phyloP scores from a whole-genome alignment of 2,797 vertebrate genomes.

The Cynopterus sphinx region DNA sequence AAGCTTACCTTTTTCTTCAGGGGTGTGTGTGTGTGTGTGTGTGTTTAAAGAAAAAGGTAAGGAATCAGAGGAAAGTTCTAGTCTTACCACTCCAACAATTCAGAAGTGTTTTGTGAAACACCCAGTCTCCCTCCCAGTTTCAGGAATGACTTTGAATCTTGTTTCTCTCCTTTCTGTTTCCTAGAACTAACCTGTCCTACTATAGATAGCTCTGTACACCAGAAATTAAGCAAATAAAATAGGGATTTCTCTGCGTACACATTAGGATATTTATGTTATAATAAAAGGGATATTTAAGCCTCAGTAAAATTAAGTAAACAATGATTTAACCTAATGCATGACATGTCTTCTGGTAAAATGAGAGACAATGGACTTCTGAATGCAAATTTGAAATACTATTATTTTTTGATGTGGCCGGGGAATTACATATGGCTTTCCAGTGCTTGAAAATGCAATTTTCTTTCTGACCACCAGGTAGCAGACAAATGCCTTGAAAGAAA shows the following conservation, averaged over 20 bases:
- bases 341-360: not conserved
- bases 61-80: not conserved
- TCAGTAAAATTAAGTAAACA: not conserved
- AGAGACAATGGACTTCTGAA: not conserved
- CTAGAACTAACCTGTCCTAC: not conserved
- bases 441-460: constrained; percentile 46
- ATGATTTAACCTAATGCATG: not conserved
- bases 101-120: not conserved
- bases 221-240: not conserved
- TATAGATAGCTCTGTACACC: not conserved
- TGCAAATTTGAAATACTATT: not conserved
- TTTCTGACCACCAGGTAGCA: constrained; percentile 75
- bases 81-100: not conserved
- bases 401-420: not conserved
- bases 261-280: not conserved
- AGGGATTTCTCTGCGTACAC: not conserved
- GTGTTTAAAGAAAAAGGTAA: not conserved
- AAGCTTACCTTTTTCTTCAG: not conserved
- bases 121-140: not conserved
- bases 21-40: not conserved
- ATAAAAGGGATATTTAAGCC: not conserved
- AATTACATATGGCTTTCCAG: not conserved
- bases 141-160: not conserved
- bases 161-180: not conserved
- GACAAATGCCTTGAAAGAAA: constrained; percentile 73